Base-by-base conservation (phyloP, 2,888 invertebrate genomes). In the Phragmatobia fuliginosa region DNA sequence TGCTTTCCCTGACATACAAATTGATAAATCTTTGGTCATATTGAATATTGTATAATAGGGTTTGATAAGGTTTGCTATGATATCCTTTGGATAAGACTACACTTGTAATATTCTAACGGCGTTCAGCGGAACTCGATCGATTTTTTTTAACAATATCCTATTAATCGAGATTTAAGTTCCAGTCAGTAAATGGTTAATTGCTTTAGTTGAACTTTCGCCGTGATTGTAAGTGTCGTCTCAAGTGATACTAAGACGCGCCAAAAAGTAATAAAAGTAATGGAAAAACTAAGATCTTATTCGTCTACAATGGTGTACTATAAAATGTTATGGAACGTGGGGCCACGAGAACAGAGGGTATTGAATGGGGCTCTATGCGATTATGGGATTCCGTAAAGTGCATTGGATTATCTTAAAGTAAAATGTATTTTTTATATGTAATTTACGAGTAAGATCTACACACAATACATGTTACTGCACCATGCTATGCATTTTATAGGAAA, bases 261-360 rank as follows among this genome's bases (percentile, higher is more conserved):
- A 84, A 88, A 85, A 82, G 85, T 82, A 87, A 87, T 91, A 88
- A 92, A 91, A 89, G 84, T 88, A 89, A 90, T 88, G 88, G 88
- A 89, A 90, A 92, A 91, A 89, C 88, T 90, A 90, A 87, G 86
- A 85, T 79, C 81, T 80, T 77, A 71, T 80, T 80, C 75, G 74
- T 80, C 79, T 80, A 80, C 79, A 78, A 77, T 75, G 45, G 71
- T 66, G 72, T 70, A 75, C 76, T 72, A 83, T 84, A 84, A 85
- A 84, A 77, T 11, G 67, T 75, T 73, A 81, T 78, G 71, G 81
- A 63, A 56, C 70, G 70, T 70, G 62, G 72, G 71, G 76, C 61
- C 72, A 71, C 62, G 28, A 64, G 78, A 78, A 72, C 61, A 68
- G 70, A 72, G 66, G 64, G 59, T 70, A 45, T 59, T 72, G 61